These are phyloP conservation scores for Cotesia typhae DNA, from an alignment of 1,140 invertebrate species.

Conservation along the genomic window DNA sequence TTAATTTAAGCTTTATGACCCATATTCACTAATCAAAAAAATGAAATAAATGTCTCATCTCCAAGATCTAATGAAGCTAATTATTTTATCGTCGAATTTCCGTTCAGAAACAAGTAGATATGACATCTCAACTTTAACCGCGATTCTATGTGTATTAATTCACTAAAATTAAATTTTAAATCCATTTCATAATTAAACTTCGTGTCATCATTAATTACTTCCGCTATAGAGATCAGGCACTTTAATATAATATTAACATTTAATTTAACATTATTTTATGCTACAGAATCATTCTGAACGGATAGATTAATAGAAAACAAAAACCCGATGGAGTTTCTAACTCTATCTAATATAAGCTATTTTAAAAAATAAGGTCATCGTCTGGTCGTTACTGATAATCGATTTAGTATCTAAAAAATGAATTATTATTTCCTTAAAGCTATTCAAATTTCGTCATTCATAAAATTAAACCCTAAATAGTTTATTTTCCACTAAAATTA, in stretches of 20 bases:
- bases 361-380: not conserved
- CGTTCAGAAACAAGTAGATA: not conserved
- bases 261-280: no score
- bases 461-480: not conserved
- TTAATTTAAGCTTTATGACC: no score
- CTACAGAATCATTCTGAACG: no score
- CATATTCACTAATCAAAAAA: no score
- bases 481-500: no score
- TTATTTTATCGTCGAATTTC: not conserved
- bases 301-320: no score
- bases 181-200: constrained; percentile 11
- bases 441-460: not conserved
- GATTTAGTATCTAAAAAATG: not conserved
- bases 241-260: no score
- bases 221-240: not conserved
- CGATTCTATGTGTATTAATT: not conserved
- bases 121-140: not conserved
- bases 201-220: constrained; percentile 24
- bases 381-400: constrained; percentile 7
- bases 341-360: not conserved
- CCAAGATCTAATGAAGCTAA: not conserved
- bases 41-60: no score
- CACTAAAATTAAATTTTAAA: no score
- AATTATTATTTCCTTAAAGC: not conserved
- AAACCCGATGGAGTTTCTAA: no score